Conservation (phyloP, 2,888 invertebrate genomes). For the Tenthredo scrophulariae region DNA sequence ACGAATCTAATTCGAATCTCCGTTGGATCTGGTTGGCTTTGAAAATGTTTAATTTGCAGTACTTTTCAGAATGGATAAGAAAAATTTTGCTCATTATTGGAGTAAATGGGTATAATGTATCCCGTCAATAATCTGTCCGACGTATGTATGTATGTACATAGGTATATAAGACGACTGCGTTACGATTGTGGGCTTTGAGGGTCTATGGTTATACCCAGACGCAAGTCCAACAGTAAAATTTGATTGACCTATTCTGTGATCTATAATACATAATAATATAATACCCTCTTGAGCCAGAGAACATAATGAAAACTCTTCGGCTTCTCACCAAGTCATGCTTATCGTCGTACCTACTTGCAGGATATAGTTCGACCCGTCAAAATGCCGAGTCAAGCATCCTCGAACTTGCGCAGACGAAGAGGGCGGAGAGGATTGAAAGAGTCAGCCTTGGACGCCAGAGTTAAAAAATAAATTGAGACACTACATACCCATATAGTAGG, state of each 20-base stretch:
- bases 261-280: slow-evolving; percentile 54
- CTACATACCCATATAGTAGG: not conserved
- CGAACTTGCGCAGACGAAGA: slow-evolving; percentile 8
- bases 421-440: slow-evolving; percentile 14
- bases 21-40: not conserved
- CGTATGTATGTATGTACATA: not conserved
- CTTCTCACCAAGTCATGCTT: slow-evolving; percentile 50
- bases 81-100: not conserved
- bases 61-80: not conserved
- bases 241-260: slow-evolving; percentile 54
- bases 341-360: slow-evolving; percentile 16
- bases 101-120: not conserved
- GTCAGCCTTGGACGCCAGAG: not conserved
- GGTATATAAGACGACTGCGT: not conserved
- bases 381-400: slow-evolving; percentile 39
- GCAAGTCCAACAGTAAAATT: slow-evolving; percentile 25
- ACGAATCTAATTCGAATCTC: not conserved
- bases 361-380: slow-evolving; percentile 34
- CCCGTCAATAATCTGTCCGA: not conserved
- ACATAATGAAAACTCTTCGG: slow-evolving; percentile 37
- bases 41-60: not conserved
- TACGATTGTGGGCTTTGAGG: slow-evolving; percentile 3
- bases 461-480: slow-evolving; percentile 18
- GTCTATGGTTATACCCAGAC: not conserved
- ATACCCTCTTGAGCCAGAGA: slow-evolving; percentile 42